Conservation (phyloP, 2,888 invertebrate species). For the Diarsia dahlii region DNA sequence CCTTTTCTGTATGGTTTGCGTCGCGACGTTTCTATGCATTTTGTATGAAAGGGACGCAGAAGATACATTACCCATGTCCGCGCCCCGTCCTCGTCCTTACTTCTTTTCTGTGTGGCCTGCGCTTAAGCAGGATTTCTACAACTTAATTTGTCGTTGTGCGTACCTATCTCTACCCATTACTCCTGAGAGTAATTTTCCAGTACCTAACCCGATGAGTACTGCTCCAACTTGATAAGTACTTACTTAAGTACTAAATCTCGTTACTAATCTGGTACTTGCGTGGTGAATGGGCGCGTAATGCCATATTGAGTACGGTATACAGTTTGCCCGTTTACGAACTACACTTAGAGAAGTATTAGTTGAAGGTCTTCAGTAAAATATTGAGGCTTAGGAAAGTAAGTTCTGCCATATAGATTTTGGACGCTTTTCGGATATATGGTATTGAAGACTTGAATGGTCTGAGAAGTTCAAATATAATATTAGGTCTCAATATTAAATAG, state of each 20-base stretch:
- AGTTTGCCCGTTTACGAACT: background rate
- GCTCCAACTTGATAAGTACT: constrained; percentile 15
- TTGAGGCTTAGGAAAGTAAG: background rate
- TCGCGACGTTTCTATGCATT: too few relatives aligned
- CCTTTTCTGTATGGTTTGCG: too few relatives aligned
- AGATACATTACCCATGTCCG: too few relatives aligned
- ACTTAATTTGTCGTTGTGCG: too few relatives aligned
- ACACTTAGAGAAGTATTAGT: background rate
- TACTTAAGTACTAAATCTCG: constrained; percentile 1
- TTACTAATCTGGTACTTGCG: constrained; percentile 8
- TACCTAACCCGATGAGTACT: constrained; percentile 8
- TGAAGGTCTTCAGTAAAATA: background rate
- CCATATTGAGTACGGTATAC: background rate
- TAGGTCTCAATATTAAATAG: background rate
- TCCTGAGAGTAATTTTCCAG: constrained; percentile 24
- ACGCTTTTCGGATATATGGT: background rate
- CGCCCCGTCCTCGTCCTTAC: too few relatives aligned
- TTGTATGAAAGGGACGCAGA: too few relatives aligned
- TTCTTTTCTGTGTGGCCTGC: too few relatives aligned
- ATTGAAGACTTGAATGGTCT: background rate
- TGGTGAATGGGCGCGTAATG: constrained; percentile 16
- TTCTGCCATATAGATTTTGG: background rate
- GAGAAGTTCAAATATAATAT: background rate
- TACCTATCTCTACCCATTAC: constrained; percentile 10
- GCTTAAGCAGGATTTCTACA: too few relatives aligned